Base-by-base conservation (phyloP, 2,797 vertebrate species). In the Sebastes vulpes region DNA sequence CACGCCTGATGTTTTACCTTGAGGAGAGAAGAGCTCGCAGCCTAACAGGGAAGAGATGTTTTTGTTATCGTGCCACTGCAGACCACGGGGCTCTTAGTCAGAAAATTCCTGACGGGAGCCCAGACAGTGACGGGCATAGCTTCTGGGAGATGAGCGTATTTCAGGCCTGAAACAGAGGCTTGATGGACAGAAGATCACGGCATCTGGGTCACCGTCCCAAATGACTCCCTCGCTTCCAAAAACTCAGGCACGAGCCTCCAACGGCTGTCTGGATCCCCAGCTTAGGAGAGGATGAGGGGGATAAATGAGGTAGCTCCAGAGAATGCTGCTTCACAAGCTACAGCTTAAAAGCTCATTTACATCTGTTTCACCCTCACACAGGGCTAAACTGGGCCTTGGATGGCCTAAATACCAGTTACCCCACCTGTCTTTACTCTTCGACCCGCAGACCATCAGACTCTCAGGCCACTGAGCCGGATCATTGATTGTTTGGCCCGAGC, bases 341-440 rank as follows among this genome's bases (percentile, higher is more conserved):
- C 59, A 88, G 93, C 91, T 94, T 94, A 92, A 93, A 91, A 93
- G 91, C 92, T 94, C 87, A 89, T 94, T 93, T 94, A 73, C 88
- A 92, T 94, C 90, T 81, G 91, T 85, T 92, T 92, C 83, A 60
- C 83, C 76, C 79, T 76, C 63, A 73, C 85, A 74, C 21, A 7
- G 35, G 58, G 76, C 83, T 92, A 92, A 92, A 91, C 71, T 78
- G 50, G 83, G 72, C 60, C 68, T 76, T 20, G 53, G 66, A 32
- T 88, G 86, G 79, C 88, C 91, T 78, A 66, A 81, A 92, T 93
- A 89, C 87, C 87, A 81, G 70, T 81, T 68, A 61, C 8, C 53
- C 29, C 93, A 92, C 89, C 91, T 92, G 91, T 92, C 85, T 82
- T 80, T 72, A 48, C 74, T 86, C 71, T 72, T 85, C 6, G 3